phyloP scores from a whole-genome alignment of 2,797 vertebrate genomes.

The Melanotaenia boesemani region DNA sequence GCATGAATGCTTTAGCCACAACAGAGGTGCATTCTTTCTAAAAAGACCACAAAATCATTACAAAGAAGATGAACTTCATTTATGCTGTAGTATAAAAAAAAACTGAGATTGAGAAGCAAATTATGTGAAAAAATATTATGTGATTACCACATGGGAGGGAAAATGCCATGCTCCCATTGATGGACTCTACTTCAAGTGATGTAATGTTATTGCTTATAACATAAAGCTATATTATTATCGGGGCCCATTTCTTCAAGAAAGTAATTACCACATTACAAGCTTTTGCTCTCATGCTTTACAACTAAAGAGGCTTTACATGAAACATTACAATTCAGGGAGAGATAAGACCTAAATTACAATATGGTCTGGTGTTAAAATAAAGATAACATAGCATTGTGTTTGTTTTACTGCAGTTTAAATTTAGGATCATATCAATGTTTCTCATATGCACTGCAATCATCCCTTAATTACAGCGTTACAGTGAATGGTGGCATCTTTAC shows the following conservation, averaged over 20 bases:
- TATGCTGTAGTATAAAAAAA: slow-evolving; percentile 47
- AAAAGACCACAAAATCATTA: slow-evolving; percentile 68
- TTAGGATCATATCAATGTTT: slow-evolving; percentile 20
- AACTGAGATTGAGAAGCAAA: slow-evolving; percentile 27
- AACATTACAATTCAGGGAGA: slow-evolving; percentile 9
- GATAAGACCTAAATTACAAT: slow-evolving; percentile 1
- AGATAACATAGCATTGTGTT: slow-evolving; percentile 34
- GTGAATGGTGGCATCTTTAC: slow-evolving; percentile 30
- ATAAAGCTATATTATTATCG: slow-evolving; percentile 45
- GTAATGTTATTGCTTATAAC: slow-evolving; percentile 52
- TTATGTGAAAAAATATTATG: slow-evolving; percentile 50
- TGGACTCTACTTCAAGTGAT: slow-evolving; percentile 29
- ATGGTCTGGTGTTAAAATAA: slow-evolving; percentile 12
- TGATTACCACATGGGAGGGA: slow-evolving; percentile 28
- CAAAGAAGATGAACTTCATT: slow-evolving; percentile 51
- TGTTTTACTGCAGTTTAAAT: slow-evolving; percentile 50
- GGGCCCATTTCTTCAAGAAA: slow-evolving; percentile 4
- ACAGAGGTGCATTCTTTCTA: slow-evolving; percentile 59
- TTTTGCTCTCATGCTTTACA: background rate
- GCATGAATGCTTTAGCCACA: slow-evolving; percentile 55
- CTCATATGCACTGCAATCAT: slow-evolving; percentile 52
- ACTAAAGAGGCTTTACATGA: slow-evolving; percentile 2
- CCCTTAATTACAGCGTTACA: slow-evolving; percentile 64
- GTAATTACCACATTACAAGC: background rate
- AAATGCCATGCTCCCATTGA: slow-evolving; percentile 16